Percentiles rank a stretch among this genome's conserved stretches.
These are phyloP conservation scores for Chelonus insularis DNA, from an alignment of 1,140 invertebrate genomes.

Conservation along the genomic window DNA sequence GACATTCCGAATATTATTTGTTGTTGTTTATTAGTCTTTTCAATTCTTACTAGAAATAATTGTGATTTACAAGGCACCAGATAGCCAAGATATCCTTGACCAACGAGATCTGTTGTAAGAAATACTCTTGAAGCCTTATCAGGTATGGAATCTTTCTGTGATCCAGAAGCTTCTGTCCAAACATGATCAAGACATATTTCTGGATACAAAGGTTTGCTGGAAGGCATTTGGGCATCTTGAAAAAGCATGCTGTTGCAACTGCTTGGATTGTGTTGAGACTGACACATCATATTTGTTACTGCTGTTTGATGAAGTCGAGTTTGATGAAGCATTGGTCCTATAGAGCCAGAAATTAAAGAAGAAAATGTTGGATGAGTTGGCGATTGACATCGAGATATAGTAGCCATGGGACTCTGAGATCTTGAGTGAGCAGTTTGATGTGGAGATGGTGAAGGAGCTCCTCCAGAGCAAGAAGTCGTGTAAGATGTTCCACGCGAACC, in stretches of 20 bases:
- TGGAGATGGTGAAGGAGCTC: constrained; percentile 43
- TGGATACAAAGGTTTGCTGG: constrained; percentile 75
- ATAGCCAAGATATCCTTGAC: constrained; percentile 83
- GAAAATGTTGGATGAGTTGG: constrained; percentile 54
- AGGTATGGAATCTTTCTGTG: constrained; percentile 53
- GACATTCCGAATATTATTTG: constrained; percentile 76
- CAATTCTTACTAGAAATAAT: constrained; percentile 75
- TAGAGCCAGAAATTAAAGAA: constrained; percentile 37
- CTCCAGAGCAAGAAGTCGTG: constrained; percentile 44
- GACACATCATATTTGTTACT: constrained; percentile 43
- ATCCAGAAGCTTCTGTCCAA: constrained; percentile 77
- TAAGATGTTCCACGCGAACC: constrained; percentile 49
- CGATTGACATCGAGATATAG: constrained; percentile 58
- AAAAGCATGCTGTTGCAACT: constrained; percentile 45
- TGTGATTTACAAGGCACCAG: constrained; percentile 69
- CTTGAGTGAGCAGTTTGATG: constrained; percentile 55
- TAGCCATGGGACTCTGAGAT: constrained; percentile 68
- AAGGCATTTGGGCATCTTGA: constrained; percentile 41
- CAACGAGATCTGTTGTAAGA: constrained; percentile 78
- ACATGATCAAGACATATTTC: constrained; percentile 85
- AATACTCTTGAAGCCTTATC: constrained; percentile 77
- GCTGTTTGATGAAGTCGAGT: constrained; percentile 50
- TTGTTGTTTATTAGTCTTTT: constrained; percentile 68
- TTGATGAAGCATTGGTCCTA: constrained; percentile 40
- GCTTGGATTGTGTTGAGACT: constrained; percentile 41